Evolutionary conservation across 2,888 invertebrate species (phyloP), one percentile per base, ranked within the genome.

Genomic region (Trichopoda pennipes): DNA sequence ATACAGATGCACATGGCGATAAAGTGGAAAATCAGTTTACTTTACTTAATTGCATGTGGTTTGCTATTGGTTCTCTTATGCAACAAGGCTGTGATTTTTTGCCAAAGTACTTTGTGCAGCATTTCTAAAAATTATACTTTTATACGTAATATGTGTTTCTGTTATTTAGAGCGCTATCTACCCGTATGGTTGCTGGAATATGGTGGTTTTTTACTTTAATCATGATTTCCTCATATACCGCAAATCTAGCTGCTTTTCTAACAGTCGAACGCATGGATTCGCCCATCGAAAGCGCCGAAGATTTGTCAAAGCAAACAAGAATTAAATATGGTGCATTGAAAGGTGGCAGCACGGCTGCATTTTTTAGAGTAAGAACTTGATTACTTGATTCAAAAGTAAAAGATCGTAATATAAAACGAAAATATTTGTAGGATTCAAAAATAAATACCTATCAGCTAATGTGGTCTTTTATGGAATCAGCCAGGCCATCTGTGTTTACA

Each of bases 141-240:
- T 12, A 28, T 28, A 6, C 8, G 6, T 4, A 28, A 28, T 28
- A 7, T 28, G 4, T 28, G 4, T 28, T 28, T 28, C 7, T 28
- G 28, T 28, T 28, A 38, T 64, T 81, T 86, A 91, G 91, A 83
- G 91, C 91, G 28, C 85, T 91, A 12, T 91, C 91, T 2, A 91
- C 91, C 0, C 88, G 91, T 58, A 91, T 91, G 91, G 91, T 91
- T 0, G 91, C 91, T 70, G 97, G 97, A 47, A 97, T 97, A 94
- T 96, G 96, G 96, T 98, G 97, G 97, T 98, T 98, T 91, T 98
- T 98, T 91, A 97, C 97, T 0, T 92, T 98, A 61, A 98, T 98
- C 87, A 97, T 98, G 96, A 97, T 98, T 86, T 97, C 98, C 0
- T 98, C 98, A 9, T 98, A 98, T 91, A 98, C 98, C 21, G 98